These are phyloP conservation scores for Euglossa dilemma DNA, from an alignment of 1,140 invertebrate species.

Conservation along the genomic window DNA sequence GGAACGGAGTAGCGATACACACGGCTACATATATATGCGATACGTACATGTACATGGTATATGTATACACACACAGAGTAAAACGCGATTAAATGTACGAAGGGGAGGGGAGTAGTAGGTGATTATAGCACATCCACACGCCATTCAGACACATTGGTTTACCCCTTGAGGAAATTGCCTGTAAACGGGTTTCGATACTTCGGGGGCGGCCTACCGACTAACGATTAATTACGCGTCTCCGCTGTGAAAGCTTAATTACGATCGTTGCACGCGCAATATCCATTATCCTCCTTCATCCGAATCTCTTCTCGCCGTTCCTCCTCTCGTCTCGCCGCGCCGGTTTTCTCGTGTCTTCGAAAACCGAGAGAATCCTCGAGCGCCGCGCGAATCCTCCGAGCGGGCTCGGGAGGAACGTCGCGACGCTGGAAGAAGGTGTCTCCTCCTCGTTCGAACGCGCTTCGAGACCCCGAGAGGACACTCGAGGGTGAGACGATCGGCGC, in stretches of 20 bases:
- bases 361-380: background rate
- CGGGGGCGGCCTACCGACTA: constrained; percentile 66
- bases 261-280: constrained; percentile 30
- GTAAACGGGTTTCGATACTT: constrained; percentile 66
- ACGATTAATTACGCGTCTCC: constrained; percentile 62
- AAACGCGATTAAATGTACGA: constrained; percentile 65
- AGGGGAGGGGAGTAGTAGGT: constrained; percentile 64
- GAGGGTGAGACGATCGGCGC: background rate
- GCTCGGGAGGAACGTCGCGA: too few relatives aligned
- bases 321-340: too few relatives aligned
- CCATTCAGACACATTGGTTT: constrained; percentile 77
- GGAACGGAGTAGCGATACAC: constrained; percentile 14
- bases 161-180: constrained; percentile 70
- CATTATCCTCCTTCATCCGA: constrained; percentile 28
- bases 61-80: constrained; percentile 46
- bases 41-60: constrained; percentile 24
- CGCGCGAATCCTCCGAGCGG: background rate
- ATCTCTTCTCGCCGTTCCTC: background rate
- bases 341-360: too few relatives aligned
- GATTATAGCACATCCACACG: constrained; percentile 73
- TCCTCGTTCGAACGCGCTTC: background rate
- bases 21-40: constrained; percentile 5
- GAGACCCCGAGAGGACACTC: background rate
- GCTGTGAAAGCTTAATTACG: constrained; percentile 55
- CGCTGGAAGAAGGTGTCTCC: too few relatives aligned